A percentile compares a stretch with the other conserved stretches of the same genome.
Conservation (phyloP, 2,797 vertebrate genomes). For the Ceyx erithaca region DNA sequence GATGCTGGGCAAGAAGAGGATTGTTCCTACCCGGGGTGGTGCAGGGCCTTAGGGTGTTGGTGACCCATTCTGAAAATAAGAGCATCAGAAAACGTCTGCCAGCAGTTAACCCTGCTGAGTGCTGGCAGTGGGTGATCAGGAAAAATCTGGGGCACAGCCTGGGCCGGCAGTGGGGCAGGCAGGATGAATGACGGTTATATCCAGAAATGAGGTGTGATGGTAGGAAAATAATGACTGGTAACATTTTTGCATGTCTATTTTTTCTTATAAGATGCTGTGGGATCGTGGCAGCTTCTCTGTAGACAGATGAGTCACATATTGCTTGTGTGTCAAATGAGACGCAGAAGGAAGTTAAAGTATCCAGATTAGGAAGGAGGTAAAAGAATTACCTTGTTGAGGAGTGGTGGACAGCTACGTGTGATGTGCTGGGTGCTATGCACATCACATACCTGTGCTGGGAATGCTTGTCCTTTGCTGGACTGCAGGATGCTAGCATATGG, state of each 20-base stretch:
- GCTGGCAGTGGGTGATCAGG: not conserved
- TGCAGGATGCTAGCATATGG: not conserved
- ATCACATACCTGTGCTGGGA: too few species aligned
- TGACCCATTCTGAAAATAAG: not conserved
- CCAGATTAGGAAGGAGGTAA: not conserved
- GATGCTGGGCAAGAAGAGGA: not conserved
- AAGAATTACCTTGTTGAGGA: not conserved
- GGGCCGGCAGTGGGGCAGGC: not conserved
- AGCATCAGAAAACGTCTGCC: not conserved
- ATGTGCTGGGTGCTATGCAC: accelerated
- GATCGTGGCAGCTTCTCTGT: not conserved
- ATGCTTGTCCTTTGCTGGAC: not conserved
- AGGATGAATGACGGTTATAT: not conserved
- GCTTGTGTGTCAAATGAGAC: not conserved
- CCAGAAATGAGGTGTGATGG: not conserved
- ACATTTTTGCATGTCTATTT: not conserved
- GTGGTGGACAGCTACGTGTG: not conserved
- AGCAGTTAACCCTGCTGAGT: not conserved
- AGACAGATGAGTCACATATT: not conserved
- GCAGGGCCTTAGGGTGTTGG: not conserved
- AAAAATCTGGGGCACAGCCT: not conserved
- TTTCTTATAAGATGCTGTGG: not conserved
- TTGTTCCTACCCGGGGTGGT: not conserved
- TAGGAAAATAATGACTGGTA: not conserved
- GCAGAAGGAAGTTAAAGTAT: not conserved